These are phyloP conservation scores for Semaprochilodus insignis DNA, from an alignment of 2,797 vertebrate genomes.

Conservation along the genomic window DNA sequence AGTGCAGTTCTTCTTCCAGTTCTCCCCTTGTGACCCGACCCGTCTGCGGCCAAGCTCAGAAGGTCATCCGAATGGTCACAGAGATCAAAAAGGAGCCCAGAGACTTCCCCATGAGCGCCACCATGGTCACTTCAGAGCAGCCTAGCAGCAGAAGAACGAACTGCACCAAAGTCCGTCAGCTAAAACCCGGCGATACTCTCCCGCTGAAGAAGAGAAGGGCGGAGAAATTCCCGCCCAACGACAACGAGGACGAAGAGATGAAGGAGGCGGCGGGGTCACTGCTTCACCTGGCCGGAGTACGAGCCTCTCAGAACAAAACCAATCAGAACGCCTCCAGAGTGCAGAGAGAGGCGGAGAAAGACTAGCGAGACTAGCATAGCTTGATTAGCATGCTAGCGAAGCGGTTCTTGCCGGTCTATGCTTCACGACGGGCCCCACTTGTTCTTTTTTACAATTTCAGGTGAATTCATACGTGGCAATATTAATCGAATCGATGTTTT, in stretches of 20 bases:
- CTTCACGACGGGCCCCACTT: constrained; percentile 23
- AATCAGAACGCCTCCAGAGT: constrained; percentile 96
- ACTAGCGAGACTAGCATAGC: constrained; percentile 78
- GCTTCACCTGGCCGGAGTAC: constrained; percentile 94
- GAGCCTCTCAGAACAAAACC: constrained; percentile 97
- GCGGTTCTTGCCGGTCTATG: neutral
- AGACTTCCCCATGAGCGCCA: constrained; percentile 87
- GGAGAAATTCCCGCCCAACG: constrained; percentile 93
- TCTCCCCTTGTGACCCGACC: constrained; percentile 80
- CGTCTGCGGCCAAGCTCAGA: constrained; percentile 66
- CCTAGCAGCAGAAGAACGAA: constrained; percentile 88
- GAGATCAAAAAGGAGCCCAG: constrained; percentile 89
- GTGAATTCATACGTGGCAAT: constrained; percentile 99
- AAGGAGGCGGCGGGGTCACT: constrained; percentile 97
- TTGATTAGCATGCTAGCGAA: neutral
- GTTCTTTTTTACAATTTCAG: constrained; percentile 94
- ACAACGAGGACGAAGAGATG: constrained; percentile 96
- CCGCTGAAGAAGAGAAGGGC: constrained; percentile 96
- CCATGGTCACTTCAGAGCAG: constrained; percentile 83
- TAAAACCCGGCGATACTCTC: constrained; percentile 90
- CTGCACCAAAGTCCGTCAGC: constrained; percentile 84
- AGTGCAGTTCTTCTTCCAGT: constrained; percentile 92
- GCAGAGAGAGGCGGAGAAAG: constrained; percentile 93
- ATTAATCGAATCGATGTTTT: constrained; percentile 87
- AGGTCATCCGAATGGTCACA: constrained; percentile 76